A percentile compares a stretch with the other conserved stretches of the same genome.
Evolutionary conservation across 2,888 invertebrate species (phyloP).

Genomic region (Synergus gifuensis): DNA sequence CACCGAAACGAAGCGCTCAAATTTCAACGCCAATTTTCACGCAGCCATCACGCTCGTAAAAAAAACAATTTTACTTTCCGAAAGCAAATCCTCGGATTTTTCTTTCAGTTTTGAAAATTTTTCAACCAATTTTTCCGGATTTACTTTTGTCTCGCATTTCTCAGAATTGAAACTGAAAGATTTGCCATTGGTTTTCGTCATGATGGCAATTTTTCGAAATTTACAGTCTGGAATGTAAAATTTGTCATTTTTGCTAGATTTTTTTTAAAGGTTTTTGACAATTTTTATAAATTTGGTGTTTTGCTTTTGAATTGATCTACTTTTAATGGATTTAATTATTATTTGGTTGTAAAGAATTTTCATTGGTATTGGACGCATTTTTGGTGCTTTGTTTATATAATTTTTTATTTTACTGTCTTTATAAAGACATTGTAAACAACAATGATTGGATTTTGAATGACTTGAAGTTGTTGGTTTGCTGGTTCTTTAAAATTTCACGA

Average conservation of each 20-base stretch:
- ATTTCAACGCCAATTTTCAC: slow-evolving; percentile 25
- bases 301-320: background rate
- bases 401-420: too few species aligned
- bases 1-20: slow-evolving; percentile 3
- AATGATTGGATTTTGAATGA: too few species aligned
- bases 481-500: too few species aligned
- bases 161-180: background rate
- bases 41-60: background rate
- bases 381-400: background rate
- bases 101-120: background rate
- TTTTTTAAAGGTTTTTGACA: background rate
- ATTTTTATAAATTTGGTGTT: background rate
- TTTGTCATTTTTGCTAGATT: background rate
- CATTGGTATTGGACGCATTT: background rate
- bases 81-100: background rate
- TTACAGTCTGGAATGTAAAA: background rate
- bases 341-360: background rate
- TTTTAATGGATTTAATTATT: background rate
- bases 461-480: too few species aligned
- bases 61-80: background rate
- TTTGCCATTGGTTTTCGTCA: background rate
- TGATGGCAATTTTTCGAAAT: background rate
- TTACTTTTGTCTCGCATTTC: background rate
- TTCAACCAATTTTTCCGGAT: too few species aligned
- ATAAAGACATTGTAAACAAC: too few species aligned